phyloP scores from a whole-genome alignment of 2,113 vertebrate genomes.

The Rhegmatorhina hoffmannsi region DNA sequence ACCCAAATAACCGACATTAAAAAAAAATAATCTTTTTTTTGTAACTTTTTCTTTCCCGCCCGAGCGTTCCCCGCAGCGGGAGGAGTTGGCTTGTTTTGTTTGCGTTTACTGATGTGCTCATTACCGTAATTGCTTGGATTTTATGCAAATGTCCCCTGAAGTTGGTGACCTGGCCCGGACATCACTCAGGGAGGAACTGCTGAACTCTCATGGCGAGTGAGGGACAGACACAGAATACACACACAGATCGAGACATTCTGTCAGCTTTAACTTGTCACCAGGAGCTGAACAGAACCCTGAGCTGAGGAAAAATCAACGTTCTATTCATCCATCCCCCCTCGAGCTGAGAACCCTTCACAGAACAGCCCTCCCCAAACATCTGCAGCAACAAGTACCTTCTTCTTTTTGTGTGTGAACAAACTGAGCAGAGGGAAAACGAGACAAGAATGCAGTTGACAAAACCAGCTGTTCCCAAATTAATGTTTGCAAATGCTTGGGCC shows the following conservation, averaged over 20 bases:
- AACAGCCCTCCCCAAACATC: constrained; percentile 20
- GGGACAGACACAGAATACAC: not conserved
- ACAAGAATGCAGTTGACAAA: not conserved
- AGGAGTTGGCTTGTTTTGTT: not conserved
- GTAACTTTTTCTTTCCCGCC: rapidly evolving
- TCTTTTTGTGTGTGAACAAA: not conserved
- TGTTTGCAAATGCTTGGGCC: not conserved
- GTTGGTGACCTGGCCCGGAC: constrained; percentile 30
- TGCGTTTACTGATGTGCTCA: not conserved
- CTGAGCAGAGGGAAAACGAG: not conserved
- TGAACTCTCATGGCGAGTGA: not conserved
- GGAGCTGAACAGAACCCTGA: not conserved
- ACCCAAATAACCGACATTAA: not conserved
- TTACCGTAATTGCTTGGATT: not conserved
- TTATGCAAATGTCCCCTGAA: constrained; percentile 4
- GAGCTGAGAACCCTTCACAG: not conserved
- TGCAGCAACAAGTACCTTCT: not conserved
- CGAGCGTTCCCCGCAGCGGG: rapidly evolving
- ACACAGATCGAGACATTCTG: rapidly evolving
- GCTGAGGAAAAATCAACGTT: not conserved
- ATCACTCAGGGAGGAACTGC: not conserved
- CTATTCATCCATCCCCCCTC: not conserved
- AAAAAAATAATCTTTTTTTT: not conserved
- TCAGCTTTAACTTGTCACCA: rapidly evolving
- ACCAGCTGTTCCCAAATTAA: constrained; percentile 24